Conservation (phyloP, 2,113 vertebrate species). For the Rhinogobius similis region DNA sequence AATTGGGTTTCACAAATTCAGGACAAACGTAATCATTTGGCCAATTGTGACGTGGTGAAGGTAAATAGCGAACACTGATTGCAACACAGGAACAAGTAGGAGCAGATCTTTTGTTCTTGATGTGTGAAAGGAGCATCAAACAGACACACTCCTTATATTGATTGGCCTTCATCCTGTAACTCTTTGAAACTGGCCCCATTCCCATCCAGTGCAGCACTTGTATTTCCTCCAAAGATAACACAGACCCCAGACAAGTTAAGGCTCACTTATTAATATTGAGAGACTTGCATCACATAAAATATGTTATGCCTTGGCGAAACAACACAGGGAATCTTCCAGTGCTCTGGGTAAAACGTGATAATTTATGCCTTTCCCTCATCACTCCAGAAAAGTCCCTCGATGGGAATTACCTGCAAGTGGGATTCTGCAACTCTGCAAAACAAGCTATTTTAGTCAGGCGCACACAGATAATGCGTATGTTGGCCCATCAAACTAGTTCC, state of each 20-base stretch:
- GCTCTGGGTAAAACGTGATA: slow-evolving; percentile 5
- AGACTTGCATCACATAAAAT: neutral
- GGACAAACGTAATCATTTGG: neutral
- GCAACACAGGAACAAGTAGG: neutral
- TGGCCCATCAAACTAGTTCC: slow-evolving; percentile 13
- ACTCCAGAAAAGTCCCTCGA: slow-evolving; percentile 1
- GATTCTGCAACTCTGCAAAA: slow-evolving; percentile 13
- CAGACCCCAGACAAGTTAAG: neutral
- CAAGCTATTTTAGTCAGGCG: neutral
- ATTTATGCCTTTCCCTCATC: slow-evolving; percentile 3
- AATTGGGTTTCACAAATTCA: neutral
- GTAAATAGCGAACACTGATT: neutral
- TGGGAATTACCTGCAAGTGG: neutral
- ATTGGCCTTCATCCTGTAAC: slow-evolving; percentile 50
- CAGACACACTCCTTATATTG: slow-evolving; percentile 28
- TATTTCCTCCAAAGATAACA: neutral
- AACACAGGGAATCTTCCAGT: slow-evolving; percentile 3
- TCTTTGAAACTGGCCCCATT: slow-evolving; percentile 26
- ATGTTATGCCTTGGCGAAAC: neutral
- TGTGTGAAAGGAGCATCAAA: slow-evolving; percentile 18
- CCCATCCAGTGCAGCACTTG: neutral
- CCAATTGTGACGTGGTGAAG: neutral
- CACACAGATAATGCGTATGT: slow-evolving; percentile 1
- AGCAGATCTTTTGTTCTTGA: slow-evolving; percentile 6
- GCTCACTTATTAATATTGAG: neutral